Evolutionary conservation across 1,140 invertebrate genomes (phyloP).

Genomic region (Geopemphigus sp.): DNA sequence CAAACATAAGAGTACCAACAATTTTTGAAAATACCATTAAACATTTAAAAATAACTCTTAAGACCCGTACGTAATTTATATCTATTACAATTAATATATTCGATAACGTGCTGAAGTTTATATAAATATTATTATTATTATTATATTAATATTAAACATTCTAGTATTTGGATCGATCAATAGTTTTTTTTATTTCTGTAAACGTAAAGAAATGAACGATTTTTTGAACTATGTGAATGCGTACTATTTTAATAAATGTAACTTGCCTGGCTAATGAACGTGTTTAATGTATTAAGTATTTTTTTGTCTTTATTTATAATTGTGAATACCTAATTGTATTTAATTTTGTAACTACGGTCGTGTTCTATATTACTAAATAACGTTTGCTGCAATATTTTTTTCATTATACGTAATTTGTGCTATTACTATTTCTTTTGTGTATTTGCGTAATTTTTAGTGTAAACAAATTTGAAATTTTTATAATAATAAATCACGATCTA

Average conservation of each 20-base stretch:
- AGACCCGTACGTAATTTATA: background rate
- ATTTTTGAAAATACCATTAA: background rate
- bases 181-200: too few species aligned
- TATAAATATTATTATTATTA: too few species aligned
- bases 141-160: background rate
- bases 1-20: background rate
- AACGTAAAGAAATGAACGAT: too few species aligned
- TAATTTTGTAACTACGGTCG: background rate
- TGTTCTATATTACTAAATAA: background rate
- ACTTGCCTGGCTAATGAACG: too few species aligned
- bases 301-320: too few species aligned
- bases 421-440: background rate
- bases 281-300: too few species aligned
- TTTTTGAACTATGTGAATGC: too few species aligned
- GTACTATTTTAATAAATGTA: too few species aligned
- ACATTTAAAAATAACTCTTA: background rate
- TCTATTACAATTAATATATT: background rate
- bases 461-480: background rate
- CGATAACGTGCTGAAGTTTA: background rate
- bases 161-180: too few species aligned
- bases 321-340: too few species aligned
- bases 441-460: background rate
- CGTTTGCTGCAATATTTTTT: background rate
- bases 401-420: background rate
- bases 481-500: too few species aligned